Evolutionary conservation across 2,797 vertebrate genomes (phyloP).

Genomic region (Novumbra hubbsi): DNA sequence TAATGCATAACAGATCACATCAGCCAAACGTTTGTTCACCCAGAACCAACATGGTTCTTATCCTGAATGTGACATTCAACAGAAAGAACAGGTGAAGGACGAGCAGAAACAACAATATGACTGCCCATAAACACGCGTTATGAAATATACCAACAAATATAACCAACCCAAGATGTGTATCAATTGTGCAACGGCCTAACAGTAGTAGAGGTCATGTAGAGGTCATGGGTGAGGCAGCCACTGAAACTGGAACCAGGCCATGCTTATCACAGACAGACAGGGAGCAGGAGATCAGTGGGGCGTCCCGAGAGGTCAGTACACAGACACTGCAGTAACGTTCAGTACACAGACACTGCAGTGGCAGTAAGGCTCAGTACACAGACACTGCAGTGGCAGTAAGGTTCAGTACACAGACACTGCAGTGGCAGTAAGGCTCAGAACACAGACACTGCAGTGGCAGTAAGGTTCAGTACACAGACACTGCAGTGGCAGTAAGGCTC

Average conservation of each 20-base stretch:
- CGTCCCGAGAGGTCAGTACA: neutral
- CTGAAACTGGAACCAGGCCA: neutral
- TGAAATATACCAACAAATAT: neutral
- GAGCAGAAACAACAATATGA: neutral
- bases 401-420: neutral
- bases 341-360: neutral
- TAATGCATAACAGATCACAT: too few species aligned
- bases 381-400: too few species aligned
- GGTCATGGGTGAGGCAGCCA: neutral
- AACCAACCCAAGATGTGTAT: neutral
- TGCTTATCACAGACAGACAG: neutral
- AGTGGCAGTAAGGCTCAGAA: neutral
- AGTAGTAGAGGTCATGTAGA: neutral
- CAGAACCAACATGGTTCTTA: too few species aligned
- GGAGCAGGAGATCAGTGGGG: neutral
- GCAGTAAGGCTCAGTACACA: neutral
- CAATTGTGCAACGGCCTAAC: neutral
- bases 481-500: neutral
- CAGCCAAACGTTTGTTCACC: too few species aligned
- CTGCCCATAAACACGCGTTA: neutral
- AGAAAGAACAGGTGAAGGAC: neutral
- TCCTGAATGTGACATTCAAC: neutral
- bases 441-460: too few species aligned
- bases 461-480: too few species aligned
- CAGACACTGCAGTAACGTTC: too few species aligned